phyloP scores from a whole-genome alignment of 2,113 vertebrate species.

The Nannospalax galili region DNA sequence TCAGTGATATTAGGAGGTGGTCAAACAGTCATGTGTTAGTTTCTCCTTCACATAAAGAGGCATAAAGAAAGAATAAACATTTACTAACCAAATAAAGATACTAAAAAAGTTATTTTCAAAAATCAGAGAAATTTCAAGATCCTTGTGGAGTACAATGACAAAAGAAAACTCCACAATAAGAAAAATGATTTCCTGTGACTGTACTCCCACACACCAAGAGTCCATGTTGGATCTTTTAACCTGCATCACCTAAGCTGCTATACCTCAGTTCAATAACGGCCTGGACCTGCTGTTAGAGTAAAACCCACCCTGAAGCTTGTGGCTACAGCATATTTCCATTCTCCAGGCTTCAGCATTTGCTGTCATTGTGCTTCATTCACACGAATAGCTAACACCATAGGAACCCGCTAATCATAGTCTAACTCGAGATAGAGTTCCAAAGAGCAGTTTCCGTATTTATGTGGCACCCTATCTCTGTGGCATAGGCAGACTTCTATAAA shows the following conservation, averaged over 20 bases:
- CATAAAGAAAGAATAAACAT: not conserved
- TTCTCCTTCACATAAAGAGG: no score
- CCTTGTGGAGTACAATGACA: not conserved
- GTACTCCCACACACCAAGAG: not conserved
- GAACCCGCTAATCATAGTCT: not conserved
- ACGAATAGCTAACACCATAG: not conserved
- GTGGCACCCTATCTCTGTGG: not conserved
- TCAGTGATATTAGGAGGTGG: not conserved
- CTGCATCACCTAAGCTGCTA: not conserved
- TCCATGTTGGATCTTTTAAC: no score
- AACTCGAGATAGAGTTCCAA: not conserved
- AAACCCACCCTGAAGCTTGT: not conserved
- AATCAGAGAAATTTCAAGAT: not conserved
- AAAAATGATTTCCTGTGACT: not conserved
- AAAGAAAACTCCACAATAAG: not conserved
- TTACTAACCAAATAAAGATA: not conserved
- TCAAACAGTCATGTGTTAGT: not conserved
- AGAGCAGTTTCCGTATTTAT: not conserved
- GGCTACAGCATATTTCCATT: not conserved
- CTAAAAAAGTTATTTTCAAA: no score
- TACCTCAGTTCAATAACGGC: not conserved
- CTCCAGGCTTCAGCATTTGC: not conserved
- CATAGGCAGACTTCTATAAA: not conserved
- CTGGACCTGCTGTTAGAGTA: not conserved
- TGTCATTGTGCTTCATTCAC: not conserved